These are phyloP conservation scores for Hycleus phaleratus DNA, from an alignment of 1,140 invertebrate species.

Conservation along the genomic window DNA sequence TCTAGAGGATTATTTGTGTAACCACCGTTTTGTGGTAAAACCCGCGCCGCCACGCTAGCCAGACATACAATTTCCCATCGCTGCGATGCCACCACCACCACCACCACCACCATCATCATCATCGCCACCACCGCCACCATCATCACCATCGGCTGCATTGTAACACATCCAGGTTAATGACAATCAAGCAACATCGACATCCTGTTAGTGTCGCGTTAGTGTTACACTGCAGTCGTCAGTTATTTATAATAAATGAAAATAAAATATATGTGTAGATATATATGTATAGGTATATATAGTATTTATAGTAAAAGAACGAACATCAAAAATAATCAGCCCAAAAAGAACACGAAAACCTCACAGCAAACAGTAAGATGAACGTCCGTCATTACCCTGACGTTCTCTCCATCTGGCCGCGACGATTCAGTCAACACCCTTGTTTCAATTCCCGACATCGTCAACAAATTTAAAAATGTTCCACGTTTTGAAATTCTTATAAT, in stretches of 20 bases:
- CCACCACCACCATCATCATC: slow-evolving; percentile 24
- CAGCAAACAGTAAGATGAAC: slow-evolving; percentile 38
- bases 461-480: too few relatives aligned
- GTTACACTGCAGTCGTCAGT: slow-evolving; percentile 43
- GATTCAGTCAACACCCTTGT: too few relatives aligned
- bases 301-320: slow-evolving; percentile 26
- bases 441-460: not conserved
- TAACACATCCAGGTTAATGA: slow-evolving; percentile 36
- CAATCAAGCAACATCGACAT: slow-evolving; percentile 25
- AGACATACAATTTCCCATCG: slow-evolving; percentile 29
- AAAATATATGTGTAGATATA: not conserved
- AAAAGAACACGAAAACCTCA: slow-evolving; percentile 38
- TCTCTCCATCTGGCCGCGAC: not conserved
- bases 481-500: too few relatives aligned
- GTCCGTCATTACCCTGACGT: slow-evolving; percentile 31
- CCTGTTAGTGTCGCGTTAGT: slow-evolving; percentile 36
- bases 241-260: slow-evolving; percentile 27
- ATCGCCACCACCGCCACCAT: slow-evolving; percentile 25
- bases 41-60: slow-evolving; percentile 24
- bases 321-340: slow-evolving; percentile 38
- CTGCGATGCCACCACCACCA: slow-evolving; percentile 23
- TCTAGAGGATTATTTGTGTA: slow-evolving; percentile 9
- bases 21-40: slow-evolving; percentile 5
- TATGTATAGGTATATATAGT: not conserved
- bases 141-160: slow-evolving; percentile 36